Percentiles rank a stretch among this genome's conserved stretches.
Evolutionary conservation across 1,140 invertebrate species (phyloP).

Genomic region (Hylaeus anthracinus): DNA sequence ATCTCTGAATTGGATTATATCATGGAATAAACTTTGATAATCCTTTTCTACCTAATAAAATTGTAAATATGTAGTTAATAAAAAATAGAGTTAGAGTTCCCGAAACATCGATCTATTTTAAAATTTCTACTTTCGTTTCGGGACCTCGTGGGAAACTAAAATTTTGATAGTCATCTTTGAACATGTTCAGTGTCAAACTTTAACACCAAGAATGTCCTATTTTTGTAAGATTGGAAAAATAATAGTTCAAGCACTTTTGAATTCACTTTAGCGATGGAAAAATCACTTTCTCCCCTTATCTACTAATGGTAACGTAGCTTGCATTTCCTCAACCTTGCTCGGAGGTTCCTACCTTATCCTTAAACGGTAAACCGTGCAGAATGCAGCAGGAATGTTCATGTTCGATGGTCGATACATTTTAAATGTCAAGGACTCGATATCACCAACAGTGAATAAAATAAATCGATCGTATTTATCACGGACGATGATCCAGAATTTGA

Average conservation of each 20-base stretch:
- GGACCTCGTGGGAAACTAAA: too few relatives aligned
- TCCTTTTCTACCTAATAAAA: too few relatives aligned
- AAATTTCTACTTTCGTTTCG: too few relatives aligned
- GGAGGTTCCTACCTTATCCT: constrained; percentile 9
- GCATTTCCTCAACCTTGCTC: neutral
- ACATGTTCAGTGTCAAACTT: too few relatives aligned
- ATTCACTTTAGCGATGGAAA: neutral
- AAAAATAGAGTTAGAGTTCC: too few relatives aligned
- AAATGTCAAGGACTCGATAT: neutral
- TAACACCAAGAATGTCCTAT: too few relatives aligned
- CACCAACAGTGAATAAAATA: constrained; percentile 1
- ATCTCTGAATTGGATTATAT: neutral
- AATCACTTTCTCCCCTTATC: neutral
- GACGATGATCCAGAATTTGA: too few relatives aligned
- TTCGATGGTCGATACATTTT: neutral
- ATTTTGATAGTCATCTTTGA: too few relatives aligned
- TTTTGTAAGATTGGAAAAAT: too few relatives aligned
- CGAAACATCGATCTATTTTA: too few relatives aligned
- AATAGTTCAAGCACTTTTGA: neutral
- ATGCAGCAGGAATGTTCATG: neutral
- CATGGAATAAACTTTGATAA: neutral
- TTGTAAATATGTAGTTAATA: too few relatives aligned
- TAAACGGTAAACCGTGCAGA: neutral
- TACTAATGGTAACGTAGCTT: neutral
- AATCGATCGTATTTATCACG: neutral